A percentile compares a stretch with the other conserved stretches of the same genome.
Evolutionary conservation across 2,888 invertebrate genomes (phyloP).

Genomic region (Spisula solida): DNA sequence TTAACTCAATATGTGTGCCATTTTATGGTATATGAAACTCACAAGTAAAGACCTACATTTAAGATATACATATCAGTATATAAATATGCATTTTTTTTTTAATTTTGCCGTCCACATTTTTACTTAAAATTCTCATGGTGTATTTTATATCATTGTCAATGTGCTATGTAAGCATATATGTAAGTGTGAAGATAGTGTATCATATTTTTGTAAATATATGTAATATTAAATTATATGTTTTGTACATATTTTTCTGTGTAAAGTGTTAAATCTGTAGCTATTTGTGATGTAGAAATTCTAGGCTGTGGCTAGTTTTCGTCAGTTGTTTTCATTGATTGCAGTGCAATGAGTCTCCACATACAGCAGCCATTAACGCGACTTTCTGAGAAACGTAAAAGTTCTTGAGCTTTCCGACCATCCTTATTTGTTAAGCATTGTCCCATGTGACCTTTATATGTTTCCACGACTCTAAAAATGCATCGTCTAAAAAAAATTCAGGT

Average conservation of each 20-base stretch:
- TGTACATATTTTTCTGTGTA: background rate
- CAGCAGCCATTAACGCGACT: no score
- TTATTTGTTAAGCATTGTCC: no score
- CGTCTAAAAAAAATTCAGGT: no score
- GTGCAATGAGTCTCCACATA: no score
- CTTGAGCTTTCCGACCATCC: no score
- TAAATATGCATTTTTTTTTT: constrained; percentile 17
- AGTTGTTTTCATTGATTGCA: no score
- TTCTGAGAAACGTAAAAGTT: no score
- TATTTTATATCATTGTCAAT: background rate
- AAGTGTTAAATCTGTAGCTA: background rate
- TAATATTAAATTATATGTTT: background rate
- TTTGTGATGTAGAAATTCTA: no score
- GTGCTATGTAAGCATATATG: constrained; percentile 25
- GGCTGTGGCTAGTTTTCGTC: no score
- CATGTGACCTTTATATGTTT: no score
- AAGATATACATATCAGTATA: constrained; percentile 27
- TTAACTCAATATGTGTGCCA: background rate
- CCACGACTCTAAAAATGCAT: no score
- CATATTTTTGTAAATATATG: background rate
- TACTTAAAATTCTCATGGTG: background rate
- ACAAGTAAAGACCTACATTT: background rate
- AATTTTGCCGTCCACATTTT: constrained; percentile 32
- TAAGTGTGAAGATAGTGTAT: constrained; percentile 11
- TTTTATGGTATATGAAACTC: background rate